Evolutionary conservation across 2,113 vertebrate species (phyloP), one percentile per base, ranked within the genome.

Genomic region (Hydrolagus affinis): DNA sequence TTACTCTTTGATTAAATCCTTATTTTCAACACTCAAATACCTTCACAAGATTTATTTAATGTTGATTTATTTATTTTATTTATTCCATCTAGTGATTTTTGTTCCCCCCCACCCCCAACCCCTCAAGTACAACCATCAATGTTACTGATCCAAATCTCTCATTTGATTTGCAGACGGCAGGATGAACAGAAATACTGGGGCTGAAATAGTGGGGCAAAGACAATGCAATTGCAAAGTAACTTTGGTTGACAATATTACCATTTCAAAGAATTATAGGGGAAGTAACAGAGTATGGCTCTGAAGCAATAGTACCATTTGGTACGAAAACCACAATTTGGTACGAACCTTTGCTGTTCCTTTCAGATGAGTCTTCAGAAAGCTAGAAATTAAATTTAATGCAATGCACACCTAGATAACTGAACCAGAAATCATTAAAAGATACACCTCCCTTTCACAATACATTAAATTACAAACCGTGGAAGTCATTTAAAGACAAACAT

Each of bases 121-220:
- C n/a, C n/a, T n/a, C 28, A 80, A 62, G 14, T 80, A 66, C 62
- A 83, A 28, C 15, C 21, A 23, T 57, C 23, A 83, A 66, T 83
- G 60, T 68, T 83, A 68, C 60, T 64, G 78, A 83, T 83, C 25
- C 78, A 66, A 83, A 83, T 66, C 78, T 59, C 66, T 83, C 17
- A 15, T 83, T 83, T 83, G 32, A 83, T 68, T 14, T 66, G n/a
- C 62, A 64, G 78, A 19, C 60, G 0, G 66, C 25, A 83, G 78
- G 60, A 83, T 28, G 66, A 32, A 83, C 78, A 68, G 8, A 66
- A 28, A 83, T 83, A 68, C 19, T 8, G 32, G 66, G 25, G 30
- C 66, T 60, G 25, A 83, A 83, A 83, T 30, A 60, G 66, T 83
- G 78, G 78, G 11, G 17, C 23, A 68, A 83, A 66, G 32, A 64